phyloP scores from a whole-genome alignment of 2,797 vertebrate species.

The Manis crassicaudata region DNA sequence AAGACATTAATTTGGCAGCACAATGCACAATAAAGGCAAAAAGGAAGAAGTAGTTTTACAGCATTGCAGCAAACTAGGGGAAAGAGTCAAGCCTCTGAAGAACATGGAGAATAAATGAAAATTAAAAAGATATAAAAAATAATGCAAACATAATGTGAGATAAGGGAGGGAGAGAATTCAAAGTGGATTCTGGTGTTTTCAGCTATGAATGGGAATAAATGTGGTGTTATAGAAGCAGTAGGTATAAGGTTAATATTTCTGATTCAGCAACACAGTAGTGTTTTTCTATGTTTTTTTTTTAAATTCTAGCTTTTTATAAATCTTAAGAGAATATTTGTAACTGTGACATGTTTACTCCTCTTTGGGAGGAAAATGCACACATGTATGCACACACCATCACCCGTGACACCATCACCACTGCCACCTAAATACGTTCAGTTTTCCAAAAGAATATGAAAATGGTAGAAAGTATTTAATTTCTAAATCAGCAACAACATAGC shows the following conservation, averaged over 20 bases:
- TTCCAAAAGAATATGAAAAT: not conserved
- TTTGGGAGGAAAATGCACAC: not conserved
- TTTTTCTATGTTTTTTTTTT: not conserved
- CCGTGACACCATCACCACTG: not conserved
- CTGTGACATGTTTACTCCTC: not conserved
- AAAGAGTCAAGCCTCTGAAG: not conserved
- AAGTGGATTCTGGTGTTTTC: not conserved
- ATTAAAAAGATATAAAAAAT: not conserved
- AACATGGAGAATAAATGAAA: not conserved
- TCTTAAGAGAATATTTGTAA: not conserved
- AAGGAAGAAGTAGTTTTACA: not conserved
- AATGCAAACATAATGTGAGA: not conserved
- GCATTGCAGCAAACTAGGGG: not conserved
- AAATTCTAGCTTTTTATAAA: not conserved
- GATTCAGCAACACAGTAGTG: not conserved
- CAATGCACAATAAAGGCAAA: not conserved
- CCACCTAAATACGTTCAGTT: not conserved
- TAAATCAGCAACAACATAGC: not conserved
- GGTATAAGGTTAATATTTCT: not conserved
- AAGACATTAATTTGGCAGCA: not conserved
- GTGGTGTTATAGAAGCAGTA: not conserved
- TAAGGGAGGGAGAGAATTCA: not conserved
- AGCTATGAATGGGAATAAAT: not conserved
- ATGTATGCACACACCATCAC: too few relatives aligned
- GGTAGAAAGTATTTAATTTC: not conserved